Conservation (phyloP, 1,140 invertebrate genomes). For the Hestina assimilis region DNA sequence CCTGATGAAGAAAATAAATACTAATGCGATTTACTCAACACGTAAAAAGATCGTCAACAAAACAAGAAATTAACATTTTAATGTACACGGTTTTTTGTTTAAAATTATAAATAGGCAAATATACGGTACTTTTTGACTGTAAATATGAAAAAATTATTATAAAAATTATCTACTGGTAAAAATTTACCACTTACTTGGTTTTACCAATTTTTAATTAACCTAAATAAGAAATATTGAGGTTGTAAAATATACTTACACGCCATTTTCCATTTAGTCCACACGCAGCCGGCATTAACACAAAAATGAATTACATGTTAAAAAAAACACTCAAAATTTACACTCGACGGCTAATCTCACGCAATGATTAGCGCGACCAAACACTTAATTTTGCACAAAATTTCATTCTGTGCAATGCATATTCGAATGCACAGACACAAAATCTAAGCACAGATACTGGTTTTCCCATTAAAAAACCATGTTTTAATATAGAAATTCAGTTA, state of each 20-base stretch:
- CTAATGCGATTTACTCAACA: too few relatives aligned
- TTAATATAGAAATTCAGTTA: conserved; percentile 39
- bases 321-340: conserved; percentile 29
- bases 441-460: conserved; percentile 8
- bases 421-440: conserved; percentile 1
- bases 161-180: neutral
- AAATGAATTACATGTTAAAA: conserved; percentile 18
- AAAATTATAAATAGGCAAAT: too few relatives aligned
- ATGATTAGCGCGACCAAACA: conserved; percentile 33
- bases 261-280: conserved; percentile 26
- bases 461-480: conserved; percentile 15
- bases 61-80: too few relatives aligned
- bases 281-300: conserved; percentile 27
- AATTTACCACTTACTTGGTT: neutral
- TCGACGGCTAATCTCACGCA: conserved; percentile 31
- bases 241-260: conserved; percentile 31
- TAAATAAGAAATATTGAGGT: neutral
- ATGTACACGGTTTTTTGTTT: too few relatives aligned
- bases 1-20: too few relatives aligned
- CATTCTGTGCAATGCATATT: neutral
- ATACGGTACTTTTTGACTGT: too few relatives aligned
- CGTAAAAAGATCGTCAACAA: too few relatives aligned
- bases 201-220: conserved; percentile 1
- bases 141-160: too few relatives aligned
- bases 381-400: neutral